A percentile compares a stretch with the other conserved stretches of the same genome.
Evolutionary conservation across 37 sponge, comb jelly and placozoan species (phyloP).

Genomic region (Crambe crambe): DNA sequence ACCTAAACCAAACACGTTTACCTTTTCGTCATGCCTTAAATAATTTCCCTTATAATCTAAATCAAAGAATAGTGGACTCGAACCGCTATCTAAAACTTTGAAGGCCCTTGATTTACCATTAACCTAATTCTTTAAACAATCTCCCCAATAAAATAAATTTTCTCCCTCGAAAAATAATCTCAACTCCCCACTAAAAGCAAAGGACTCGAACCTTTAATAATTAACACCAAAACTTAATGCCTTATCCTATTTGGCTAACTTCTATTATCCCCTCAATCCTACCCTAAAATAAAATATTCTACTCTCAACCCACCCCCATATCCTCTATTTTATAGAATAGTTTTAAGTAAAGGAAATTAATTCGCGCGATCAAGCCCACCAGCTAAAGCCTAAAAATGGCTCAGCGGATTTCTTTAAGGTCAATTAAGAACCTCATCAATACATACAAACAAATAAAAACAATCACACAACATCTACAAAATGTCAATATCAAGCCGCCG

Average conservation of each 20-base stretch:
- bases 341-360: too few relatives aligned
- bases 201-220: constrained; percentile 79
- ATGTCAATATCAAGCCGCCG: constrained; percentile 80
- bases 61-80: constrained; percentile 78
- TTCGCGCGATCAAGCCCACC: too few relatives aligned
- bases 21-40: constrained; percentile 18
- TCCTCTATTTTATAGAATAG: too few relatives aligned
- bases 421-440: constrained; percentile 75
- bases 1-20: constrained; percentile 54
- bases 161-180: too few relatives aligned
- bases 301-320: too few relatives aligned
- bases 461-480: constrained; percentile 86
- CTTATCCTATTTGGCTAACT: constrained; percentile 71
- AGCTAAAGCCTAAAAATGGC: too few relatives aligned
- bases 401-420: not conserved
- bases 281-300: too few relatives aligned
- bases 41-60: not conserved
- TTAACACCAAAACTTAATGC: too few relatives aligned
- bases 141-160: too few relatives aligned
- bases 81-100: constrained; percentile 81
- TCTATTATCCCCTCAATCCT: too few relatives aligned
- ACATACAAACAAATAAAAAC: constrained; percentile 78
- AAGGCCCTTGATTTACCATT: constrained; percentile 80
- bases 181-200: too few relatives aligned
- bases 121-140: constrained; percentile 65